Conservation (phyloP, 2,797 vertebrate genomes). For the Catostomus latipinnis region DNA sequence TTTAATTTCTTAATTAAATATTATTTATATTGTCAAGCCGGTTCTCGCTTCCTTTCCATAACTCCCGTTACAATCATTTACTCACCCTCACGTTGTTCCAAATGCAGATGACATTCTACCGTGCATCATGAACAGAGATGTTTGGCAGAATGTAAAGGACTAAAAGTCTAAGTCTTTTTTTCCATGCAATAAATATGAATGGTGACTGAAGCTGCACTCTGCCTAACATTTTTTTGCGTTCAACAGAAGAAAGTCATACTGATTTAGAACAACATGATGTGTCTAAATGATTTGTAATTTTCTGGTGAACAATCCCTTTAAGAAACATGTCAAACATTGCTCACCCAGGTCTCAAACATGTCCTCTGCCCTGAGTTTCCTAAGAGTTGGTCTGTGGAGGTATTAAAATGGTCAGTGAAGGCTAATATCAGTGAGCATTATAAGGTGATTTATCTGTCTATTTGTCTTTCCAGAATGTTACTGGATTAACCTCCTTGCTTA, state of each 20-base stretch:
- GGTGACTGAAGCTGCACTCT: too few species aligned
- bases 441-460: background rate
- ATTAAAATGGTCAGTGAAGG: conserved; percentile 28
- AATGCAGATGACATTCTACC: too few species aligned
- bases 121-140: too few species aligned
- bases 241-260: background rate
- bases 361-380: conserved; percentile 92
- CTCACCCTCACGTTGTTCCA: too few species aligned
- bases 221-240: too few species aligned
- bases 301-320: background rate
- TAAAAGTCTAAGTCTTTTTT: too few species aligned
- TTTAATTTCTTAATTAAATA: too few species aligned
- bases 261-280: background rate
- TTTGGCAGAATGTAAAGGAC: too few species aligned
- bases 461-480: background rate
- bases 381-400: conserved; percentile 85
- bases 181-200: too few species aligned
- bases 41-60: too few species aligned
- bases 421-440: background rate
- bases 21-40: too few species aligned
- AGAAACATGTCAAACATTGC: conserved; percentile 50
- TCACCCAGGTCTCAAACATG: conserved; percentile 99
- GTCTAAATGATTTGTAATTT: background rate
- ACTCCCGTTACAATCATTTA: too few species aligned
- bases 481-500: conserved; percentile 59